phyloP scores from a whole-genome alignment of 1,140 invertebrate genomes.

The Luehdorfia chinensis region DNA sequence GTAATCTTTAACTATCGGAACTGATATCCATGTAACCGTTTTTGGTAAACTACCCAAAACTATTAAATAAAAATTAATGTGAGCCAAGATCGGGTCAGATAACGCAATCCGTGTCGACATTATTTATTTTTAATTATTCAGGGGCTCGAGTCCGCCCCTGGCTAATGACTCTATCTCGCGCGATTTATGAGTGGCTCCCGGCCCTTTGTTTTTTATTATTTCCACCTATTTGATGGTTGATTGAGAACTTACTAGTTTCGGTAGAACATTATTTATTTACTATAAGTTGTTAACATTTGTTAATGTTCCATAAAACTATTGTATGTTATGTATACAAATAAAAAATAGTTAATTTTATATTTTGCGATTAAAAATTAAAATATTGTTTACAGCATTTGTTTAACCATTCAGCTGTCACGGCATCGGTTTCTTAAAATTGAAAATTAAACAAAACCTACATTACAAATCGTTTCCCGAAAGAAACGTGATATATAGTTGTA shows the following conservation, averaged over 20 bases:
- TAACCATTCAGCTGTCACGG: no score
- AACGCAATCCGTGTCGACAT: conserved; percentile 64
- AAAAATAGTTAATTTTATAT: no score
- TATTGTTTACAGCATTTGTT: no score
- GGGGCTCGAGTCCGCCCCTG: conserved; percentile 59
- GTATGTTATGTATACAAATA: no score
- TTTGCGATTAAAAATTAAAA: no score
- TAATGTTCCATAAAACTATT: no score
- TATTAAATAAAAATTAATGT: conserved; percentile 31
- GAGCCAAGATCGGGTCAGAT: conserved; percentile 53
- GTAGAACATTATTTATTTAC: conserved; percentile 9
- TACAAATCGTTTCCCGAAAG: no score
- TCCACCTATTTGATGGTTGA: conserved; percentile 35
- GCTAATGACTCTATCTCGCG: conserved; percentile 69
- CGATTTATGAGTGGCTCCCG: conserved; percentile 55
- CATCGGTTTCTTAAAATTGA: no score
- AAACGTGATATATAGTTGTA: no score
- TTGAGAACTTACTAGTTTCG: conserved; percentile 26
- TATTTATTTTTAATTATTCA: conserved; percentile 76
- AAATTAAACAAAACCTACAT: no score
- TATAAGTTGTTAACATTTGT: no score
- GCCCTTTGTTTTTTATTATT: conserved; percentile 60
- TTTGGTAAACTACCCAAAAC: conserved; percentile 11
- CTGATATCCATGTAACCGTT: conserved; percentile 9
- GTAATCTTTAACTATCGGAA: background rate